phyloP scores from a whole-genome alignment of 2,113 vertebrate species.

The Pluvialis apricaria region DNA sequence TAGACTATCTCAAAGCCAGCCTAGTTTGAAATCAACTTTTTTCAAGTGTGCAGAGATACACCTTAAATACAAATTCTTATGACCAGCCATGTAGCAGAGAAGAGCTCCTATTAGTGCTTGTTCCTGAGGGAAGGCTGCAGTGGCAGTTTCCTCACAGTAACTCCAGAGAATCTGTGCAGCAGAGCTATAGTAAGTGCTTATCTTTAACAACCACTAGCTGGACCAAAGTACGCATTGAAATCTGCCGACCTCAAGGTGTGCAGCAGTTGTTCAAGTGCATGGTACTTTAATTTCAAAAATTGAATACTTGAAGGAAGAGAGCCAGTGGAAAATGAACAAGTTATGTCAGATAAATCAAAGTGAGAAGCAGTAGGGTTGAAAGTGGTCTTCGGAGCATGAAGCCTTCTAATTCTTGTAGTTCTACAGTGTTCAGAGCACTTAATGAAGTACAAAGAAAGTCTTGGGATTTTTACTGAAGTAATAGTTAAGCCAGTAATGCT shows the following conservation, averaged over 20 bases:
- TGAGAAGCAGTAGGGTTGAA: not conserved
- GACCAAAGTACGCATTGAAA: not conserved
- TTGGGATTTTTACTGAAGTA: not conserved
- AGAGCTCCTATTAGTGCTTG: rapidly evolving
- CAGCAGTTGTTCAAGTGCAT: not conserved
- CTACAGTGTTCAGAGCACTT: not conserved
- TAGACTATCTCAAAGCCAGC: not conserved
- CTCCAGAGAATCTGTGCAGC: not conserved
- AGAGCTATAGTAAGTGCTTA: not conserved
- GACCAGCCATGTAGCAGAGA: not conserved
- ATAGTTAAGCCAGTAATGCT: not conserved
- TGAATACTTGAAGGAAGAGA: not conserved
- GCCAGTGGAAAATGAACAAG: not conserved
- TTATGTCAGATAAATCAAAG: not conserved
- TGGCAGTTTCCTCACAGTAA: not conserved
- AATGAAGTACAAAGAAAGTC: not conserved
- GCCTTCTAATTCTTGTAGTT: not conserved
- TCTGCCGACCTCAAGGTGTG: not conserved
- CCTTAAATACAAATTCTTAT: not conserved
- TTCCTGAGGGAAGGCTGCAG: not conserved
- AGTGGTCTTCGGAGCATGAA: not conserved
- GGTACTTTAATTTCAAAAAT: not conserved
- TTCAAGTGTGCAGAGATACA: not conserved
- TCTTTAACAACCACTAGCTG: not conserved
- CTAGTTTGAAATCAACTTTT: not conserved